A percentile compares a stretch with the other conserved stretches of the same genome.
Conservation (phyloP, 2,113 vertebrate species). For the Sciurus niger region DNA sequence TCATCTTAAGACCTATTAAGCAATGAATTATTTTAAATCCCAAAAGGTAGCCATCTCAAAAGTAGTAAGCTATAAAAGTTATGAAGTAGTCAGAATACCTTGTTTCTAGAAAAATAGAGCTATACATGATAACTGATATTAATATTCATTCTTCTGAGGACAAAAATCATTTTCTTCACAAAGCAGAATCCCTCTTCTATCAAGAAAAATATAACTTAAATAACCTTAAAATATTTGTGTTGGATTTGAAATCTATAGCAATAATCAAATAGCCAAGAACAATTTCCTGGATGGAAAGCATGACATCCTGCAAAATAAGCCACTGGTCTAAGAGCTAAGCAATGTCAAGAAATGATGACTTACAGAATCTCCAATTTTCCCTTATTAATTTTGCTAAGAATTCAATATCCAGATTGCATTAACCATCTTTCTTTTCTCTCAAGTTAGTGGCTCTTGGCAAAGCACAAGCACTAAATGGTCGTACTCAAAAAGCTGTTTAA, state of each 20-base stretch:
- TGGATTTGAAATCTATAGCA: constrained; percentile 85
- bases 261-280: constrained; percentile 79
- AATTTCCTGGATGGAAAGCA: constrained; percentile 76
- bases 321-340: constrained; percentile 30
- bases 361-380: neutral
- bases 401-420: constrained; percentile 49
- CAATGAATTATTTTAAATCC: constrained; percentile 81
- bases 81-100: constrained; percentile 78
- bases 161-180: constrained; percentile 85
- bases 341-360: constrained; percentile 51
- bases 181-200: constrained; percentile 84
- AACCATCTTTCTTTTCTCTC: constrained; percentile 22
- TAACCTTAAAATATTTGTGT: constrained; percentile 85
- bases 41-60: constrained; percentile 67
- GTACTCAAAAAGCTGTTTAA: neutral
- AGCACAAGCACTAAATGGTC: constrained; percentile 53
- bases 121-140: constrained; percentile 75
- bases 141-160: constrained; percentile 71
- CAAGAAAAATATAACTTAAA: constrained; percentile 82
- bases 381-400: constrained; percentile 48
- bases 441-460: constrained; percentile 52
- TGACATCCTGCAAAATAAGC: constrained; percentile 54
- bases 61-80: constrained; percentile 79
- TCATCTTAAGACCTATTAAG: constrained; percentile 79
- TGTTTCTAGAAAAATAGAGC: constrained; percentile 85